Evolutionary conservation across 2,888 invertebrate species (phyloP), one percentile per base, ranked within the genome.

Genomic region (Agonopterix heracliana): DNA sequence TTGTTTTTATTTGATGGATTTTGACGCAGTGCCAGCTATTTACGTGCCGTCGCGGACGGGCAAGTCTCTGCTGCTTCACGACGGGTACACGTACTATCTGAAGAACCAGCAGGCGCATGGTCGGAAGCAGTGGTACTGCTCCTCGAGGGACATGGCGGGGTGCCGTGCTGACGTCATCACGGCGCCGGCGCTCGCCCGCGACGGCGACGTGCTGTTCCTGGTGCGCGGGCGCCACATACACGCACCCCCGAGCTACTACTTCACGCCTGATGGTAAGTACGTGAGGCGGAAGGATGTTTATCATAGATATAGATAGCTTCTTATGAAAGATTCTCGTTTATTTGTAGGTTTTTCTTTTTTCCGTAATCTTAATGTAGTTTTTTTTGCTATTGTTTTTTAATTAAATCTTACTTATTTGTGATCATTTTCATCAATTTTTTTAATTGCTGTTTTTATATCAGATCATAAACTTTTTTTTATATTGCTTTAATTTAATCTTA

Each of bases 11-110:
- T 26, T 26, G 26, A 26, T 26, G 26, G 26, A 26, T 26, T 26
- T 26, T 26, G 26, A 72, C 66, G 67, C 80, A 78, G 85, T 78
- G 74, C 79, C 84, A 61, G 88, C 88, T 54, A 68, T 80, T 63
- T 88, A 84, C 84, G 86, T 88, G 84, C 87, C 88, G 48, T 87
- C 88, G 78, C 64, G 88, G 69, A 84, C 87, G 49, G 88, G 88
- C 64, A 87, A 87, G 75, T 82, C 81, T 53, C 73, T 87, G 59
- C 68, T 88, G 57, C 76, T 87, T 48, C 86, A 86, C 66, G 87
- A 84, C 60, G 81, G 80, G 51, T 88, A 87, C 66, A 87, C 87
- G 12, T 88, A 83, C 77, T 87, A 87, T 67, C 59, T 87, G 78
- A 87, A 88, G 80, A 87, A 88, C 58, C 66, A 81, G 48, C 87